These are phyloP conservation scores for Tricholauxania praeusta DNA, from an alignment of 2,888 invertebrate genomes.

Conservation along the genomic window DNA sequence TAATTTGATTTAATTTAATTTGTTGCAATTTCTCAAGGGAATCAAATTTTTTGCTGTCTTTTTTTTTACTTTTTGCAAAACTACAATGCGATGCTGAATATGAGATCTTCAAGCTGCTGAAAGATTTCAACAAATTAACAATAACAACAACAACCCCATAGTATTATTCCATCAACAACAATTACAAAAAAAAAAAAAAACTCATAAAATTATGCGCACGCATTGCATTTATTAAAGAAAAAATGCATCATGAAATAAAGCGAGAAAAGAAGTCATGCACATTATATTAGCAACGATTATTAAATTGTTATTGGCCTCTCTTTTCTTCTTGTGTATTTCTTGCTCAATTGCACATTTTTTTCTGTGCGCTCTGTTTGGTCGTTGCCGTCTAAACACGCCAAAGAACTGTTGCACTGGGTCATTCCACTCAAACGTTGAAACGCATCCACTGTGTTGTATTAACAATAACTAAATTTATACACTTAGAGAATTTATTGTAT, in stretches of 20 bases:
- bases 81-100: background rate
- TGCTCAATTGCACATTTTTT: too few relatives aligned
- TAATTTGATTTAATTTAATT: conserved; percentile 16
- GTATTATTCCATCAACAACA: too few relatives aligned
- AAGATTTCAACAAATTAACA: background rate
- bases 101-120: background rate
- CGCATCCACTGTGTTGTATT: too few relatives aligned
- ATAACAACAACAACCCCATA: conserved; percentile 5
- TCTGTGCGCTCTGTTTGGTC: too few relatives aligned
- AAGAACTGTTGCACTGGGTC: too few relatives aligned
- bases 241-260: background rate
- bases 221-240: background rate
- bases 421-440: too few relatives aligned
- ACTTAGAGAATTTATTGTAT: too few relatives aligned
- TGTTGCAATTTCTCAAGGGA: background rate
- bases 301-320: background rate
- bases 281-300: background rate
- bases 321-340: background rate
- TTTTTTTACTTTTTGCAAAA: background rate
- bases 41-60: background rate
- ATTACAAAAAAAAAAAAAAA: too few relatives aligned
- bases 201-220: too few relatives aligned
- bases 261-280: background rate
- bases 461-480: too few relatives aligned
- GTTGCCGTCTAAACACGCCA: too few relatives aligned